phyloP scores from a whole-genome alignment of 2,113 vertebrate genomes.

The Tonatia bakeri region DNA sequence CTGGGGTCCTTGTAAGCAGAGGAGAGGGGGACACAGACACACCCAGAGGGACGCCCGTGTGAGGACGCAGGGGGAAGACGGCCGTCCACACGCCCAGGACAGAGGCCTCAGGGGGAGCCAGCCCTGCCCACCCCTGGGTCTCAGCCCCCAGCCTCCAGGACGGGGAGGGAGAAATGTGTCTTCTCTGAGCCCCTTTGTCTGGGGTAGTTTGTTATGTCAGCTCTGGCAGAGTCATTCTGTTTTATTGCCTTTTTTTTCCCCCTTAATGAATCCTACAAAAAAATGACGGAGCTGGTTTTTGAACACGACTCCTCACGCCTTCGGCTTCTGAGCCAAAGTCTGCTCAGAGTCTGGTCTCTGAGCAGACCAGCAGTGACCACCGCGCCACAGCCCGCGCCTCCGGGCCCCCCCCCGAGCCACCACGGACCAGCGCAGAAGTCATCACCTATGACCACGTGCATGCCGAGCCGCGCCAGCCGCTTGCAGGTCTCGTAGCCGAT shows the following conservation, averaged over 20 bases:
- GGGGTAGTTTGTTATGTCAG: fast-evolving
- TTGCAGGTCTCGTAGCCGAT: conserved; percentile 89
- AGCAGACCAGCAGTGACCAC: too few relatives aligned
- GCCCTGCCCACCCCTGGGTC: not conserved
- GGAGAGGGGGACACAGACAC: too few relatives aligned
- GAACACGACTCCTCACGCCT: too few relatives aligned
- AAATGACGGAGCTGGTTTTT: fast-evolving
- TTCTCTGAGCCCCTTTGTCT: fast-evolving
- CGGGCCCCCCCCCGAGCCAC: too few relatives aligned
- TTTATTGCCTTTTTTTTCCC: fast-evolving
- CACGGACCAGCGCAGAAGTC: not conserved
- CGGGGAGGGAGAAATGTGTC: fast-evolving
- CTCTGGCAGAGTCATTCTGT: not conserved
- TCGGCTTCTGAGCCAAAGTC: fast-evolving
- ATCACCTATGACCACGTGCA: conserved; percentile 93
- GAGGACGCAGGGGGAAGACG: too few relatives aligned
- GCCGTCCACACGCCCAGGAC: too few relatives aligned
- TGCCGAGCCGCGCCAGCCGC: conserved; percentile 89
- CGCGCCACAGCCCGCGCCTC: too few relatives aligned
- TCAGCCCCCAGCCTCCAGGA: not conserved
- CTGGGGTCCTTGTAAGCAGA: too few relatives aligned
- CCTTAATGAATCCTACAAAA: not conserved
- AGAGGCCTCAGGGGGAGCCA: not conserved
- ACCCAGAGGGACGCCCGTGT: too few relatives aligned
- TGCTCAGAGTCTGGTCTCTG: too few relatives aligned